Base-by-base conservation (phyloP, 1,140 invertebrate species). In the Pristionchus pacificus region DNA sequence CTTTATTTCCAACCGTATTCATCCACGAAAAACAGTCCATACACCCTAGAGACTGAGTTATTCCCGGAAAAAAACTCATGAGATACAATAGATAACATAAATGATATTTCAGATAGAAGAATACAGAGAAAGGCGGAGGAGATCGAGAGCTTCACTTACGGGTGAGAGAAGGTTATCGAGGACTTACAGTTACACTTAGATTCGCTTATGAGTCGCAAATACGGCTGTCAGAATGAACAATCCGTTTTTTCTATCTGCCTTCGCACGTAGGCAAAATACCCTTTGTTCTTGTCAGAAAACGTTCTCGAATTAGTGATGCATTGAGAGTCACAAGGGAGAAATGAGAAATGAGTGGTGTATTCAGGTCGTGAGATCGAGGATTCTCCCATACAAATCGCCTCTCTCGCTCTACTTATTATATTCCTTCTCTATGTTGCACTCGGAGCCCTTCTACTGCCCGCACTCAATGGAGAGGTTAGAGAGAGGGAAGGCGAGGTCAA, bases 341-440 rank as follows among this genome's bases (percentile, higher is more conserved):
- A 49, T 19, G 6, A 49, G 6, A 6, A 6, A 49, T 6, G 38
- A 10, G 6, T 49, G 6, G 38, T 6, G 6, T 19, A 49, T 49
- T 49, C 38, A 49, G 38, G 38, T 19, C 38, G 58, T 58, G 65
- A 67, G 24, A 59, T 67, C 65, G 68, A 74, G 55, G 75, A 76
- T 29, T 68, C 72, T n/a, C 71, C 72, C 28, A 76, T 76, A 15
- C 72, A 76, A 65, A 60, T 71, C 63, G 70, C 73, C 3, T 76
- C 75, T 1, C 38, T 76, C 2, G 74, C 70, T 28, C 62, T 76
- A 1, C 65, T 76, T 1, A 49, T 61, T 27, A 74, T 71, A 2
- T 76, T 76, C 57, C 31, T 70, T 24, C 19, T 68, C 1, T 76
- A 76, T 29, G 74, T 76, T 6, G 72, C 74, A 19, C 63, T 76